These are phyloP conservation scores for Ptilodon capucinus DNA, from an alignment of 2,888 invertebrate genomes.

Conservation along the genomic window DNA sequence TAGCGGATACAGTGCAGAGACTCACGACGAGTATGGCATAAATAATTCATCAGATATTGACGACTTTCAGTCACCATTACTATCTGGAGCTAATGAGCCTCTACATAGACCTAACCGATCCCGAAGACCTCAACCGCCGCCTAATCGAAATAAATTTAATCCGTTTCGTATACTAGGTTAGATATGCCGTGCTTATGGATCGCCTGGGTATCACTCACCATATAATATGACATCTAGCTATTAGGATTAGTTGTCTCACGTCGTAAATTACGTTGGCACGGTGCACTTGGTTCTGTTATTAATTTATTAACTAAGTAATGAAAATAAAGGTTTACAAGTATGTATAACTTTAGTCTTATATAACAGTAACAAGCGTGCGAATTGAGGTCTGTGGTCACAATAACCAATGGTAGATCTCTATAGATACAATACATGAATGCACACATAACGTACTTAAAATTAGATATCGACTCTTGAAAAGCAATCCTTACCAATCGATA, in stretches of 20 bases:
- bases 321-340: no score
- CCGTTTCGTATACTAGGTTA: slow-evolving; percentile 79
- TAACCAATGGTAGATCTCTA: no score
- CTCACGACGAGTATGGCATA: slow-evolving; percentile 31
- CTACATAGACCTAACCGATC: slow-evolving; percentile 66
- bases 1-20: slow-evolving; percentile 13
- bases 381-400: no score
- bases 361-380: no score
- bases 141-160: slow-evolving; percentile 71
- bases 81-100: slow-evolving; percentile 72
- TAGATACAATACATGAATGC: no score
- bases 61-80: slow-evolving; percentile 70
- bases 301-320: no score
- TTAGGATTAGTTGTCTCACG: slow-evolving; percentile 50
- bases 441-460: no score
- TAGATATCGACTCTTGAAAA: no score
- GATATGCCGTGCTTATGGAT: slow-evolving; percentile 34
- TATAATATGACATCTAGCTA: slow-evolving; percentile 45
- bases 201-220: slow-evolving; percentile 57
- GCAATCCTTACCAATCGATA: no score
- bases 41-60: slow-evolving; percentile 54
- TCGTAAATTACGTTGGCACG: slow-evolving; percentile 63
- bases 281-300: slow-evolving; percentile 64
- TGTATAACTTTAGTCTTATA: no score
- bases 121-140: slow-evolving; percentile 61